Percentiles rank a stretch among this genome's conserved stretches.
These are phyloP conservation scores for Engraulis encrasicolus DNA, from an alignment of 2,113 vertebrate genomes.

Conservation along the genomic window DNA sequence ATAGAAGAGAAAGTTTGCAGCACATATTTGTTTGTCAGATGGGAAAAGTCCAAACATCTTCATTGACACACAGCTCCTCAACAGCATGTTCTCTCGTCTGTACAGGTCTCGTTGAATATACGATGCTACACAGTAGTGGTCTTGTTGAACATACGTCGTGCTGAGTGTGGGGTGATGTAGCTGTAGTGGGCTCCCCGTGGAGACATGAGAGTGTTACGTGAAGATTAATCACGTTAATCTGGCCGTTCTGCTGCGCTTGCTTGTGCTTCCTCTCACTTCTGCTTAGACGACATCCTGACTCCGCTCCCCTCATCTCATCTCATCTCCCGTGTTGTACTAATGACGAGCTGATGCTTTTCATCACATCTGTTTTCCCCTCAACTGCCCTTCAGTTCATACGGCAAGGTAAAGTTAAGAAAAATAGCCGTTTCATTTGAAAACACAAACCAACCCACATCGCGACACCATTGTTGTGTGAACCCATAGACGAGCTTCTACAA, in stretches of 20 bases:
- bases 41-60: too few species aligned
- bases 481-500: background rate
- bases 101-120: background rate
- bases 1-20: too few species aligned
- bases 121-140: too few species aligned
- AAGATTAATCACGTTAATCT: conserved; percentile 21
- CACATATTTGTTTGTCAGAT: too few species aligned
- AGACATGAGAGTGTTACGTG: background rate
- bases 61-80: too few species aligned
- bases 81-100: too few species aligned
- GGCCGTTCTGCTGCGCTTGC: background rate
- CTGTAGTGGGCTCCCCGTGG: background rate
- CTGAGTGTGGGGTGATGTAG: background rate
- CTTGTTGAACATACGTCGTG: background rate
- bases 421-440: background rate
- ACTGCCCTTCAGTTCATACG: background rate
- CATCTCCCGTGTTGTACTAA: background rate
- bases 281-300: background rate
- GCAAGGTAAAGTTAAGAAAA: too few species aligned
- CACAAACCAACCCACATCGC: background rate
- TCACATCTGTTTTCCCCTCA: background rate
- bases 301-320: background rate
- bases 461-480: background rate
- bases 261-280: background rate
- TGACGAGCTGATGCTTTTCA: background rate